These are phyloP conservation scores for Bombus ignitus DNA, from an alignment of 1,140 invertebrate species.

Conservation along the genomic window DNA sequence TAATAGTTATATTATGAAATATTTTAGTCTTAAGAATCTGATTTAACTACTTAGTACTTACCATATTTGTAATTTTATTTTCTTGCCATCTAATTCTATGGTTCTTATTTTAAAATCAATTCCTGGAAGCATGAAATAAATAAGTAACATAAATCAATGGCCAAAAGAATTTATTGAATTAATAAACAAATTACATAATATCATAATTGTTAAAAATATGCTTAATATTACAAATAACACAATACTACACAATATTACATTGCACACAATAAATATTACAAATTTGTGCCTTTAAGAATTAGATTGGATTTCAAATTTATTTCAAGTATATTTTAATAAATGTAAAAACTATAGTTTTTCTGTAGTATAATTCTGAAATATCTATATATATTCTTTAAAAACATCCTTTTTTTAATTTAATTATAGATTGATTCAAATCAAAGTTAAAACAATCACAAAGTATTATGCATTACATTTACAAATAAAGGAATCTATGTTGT, in stretches of 20 bases:
- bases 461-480: slow-evolving; percentile 4
- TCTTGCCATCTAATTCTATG: slow-evolving; percentile 98
- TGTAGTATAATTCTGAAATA: not conserved
- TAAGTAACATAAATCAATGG: slow-evolving; percentile 9
- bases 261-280: not conserved
- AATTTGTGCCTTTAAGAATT: not conserved
- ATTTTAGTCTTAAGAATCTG: not conserved
- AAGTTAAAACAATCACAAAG: not conserved
- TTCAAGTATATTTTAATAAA: not conserved
- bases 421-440: not conserved
- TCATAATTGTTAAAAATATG: not conserved
- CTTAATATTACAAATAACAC: not conserved
- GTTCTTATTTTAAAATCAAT: slow-evolving; percentile 99
- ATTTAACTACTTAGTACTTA: slow-evolving; percentile 79
- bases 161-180: not conserved
- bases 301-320: not conserved
- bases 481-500: not conserved
- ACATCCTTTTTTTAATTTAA: not conserved
- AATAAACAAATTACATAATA: not conserved
- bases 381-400: not conserved
- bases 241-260: too few species aligned
- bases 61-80: slow-evolving; percentile 99
- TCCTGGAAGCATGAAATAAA: slow-evolving; percentile 86
- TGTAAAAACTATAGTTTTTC: not conserved
- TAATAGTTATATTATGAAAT: not conserved